Evolutionary conservation across 2,888 invertebrate species (phyloP), one percentile per base, ranked within the genome.

Genomic region (Harmothoe impar): DNA sequence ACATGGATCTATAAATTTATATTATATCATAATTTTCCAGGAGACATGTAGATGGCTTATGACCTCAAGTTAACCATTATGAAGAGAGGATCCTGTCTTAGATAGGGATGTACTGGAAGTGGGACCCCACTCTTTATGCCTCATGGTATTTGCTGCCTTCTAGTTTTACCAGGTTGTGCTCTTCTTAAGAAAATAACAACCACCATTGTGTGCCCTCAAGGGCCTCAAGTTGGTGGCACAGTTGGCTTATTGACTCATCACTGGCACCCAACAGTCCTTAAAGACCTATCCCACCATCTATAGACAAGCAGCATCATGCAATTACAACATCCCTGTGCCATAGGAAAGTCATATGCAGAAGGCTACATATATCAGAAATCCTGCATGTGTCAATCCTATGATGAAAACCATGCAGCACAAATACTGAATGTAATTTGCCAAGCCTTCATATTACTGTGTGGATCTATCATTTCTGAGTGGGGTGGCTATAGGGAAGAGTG

Each of bases 401-500:
- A 23, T n/a, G n/a, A 68, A 68, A 68, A 68, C 12, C n/a, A 68
- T 68, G 17, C 12, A 15, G 68, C 17, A 68, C 68, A 68, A 68
- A 68, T 68, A 68, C n/a, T n/a, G 5, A 17, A 68, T 68, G 68
- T 68, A 68, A 68, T 68, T 68, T n/a, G 17, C 68, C 68, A 68
- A n/a, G 68, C 17, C 68, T n/a, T 68, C 17, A n/a, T 68, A 68
- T 68, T 68, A 68, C n/a, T 68, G 68, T n/a, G 17, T n/a, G 68
- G 15, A 68, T 68, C 68, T 68, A n/a, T 68, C 68, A 68, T 68
- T n/a, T 5, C 17, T 23, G 68, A n/a, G n/a, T 12, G 12, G 68
- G 5, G 68, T 68, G 68, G 12, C 17, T 23, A n/a, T 68, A 23
- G 68, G 68, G 68, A 17, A 17, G 54, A 17, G 54, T 10, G 54